A percentile compares a stretch with the other conserved stretches of the same genome.
These are phyloP conservation scores for Neosalanx taihuensis DNA, from an alignment of 2,797 vertebrate genomes.

Conservation along the genomic window DNA sequence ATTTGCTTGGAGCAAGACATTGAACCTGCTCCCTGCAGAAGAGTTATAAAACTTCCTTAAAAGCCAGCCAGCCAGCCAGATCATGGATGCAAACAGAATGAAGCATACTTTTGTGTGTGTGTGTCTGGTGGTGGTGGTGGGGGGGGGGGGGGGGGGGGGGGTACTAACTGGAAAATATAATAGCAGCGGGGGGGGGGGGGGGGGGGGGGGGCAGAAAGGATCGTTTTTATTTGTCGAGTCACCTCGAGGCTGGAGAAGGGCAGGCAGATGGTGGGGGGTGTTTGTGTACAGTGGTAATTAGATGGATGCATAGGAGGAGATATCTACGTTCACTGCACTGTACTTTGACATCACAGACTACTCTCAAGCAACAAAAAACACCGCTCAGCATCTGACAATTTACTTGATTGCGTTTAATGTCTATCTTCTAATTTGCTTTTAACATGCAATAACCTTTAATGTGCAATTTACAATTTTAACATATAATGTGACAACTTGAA, in stretches of 20 bases:
- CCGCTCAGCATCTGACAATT: too few relatives aligned
- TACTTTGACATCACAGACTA: background rate
- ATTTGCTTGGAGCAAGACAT: background rate
- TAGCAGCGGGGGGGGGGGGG: background rate
- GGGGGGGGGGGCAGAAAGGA: background rate
- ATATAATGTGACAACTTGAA: too few relatives aligned
- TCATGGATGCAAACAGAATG: slow-evolving; percentile 23
- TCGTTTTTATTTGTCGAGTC: slow-evolving; percentile 23
- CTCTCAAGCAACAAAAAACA: background rate
- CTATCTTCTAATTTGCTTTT: too few relatives aligned
- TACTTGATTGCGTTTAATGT: too few relatives aligned
- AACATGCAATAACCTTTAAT: too few relatives aligned
- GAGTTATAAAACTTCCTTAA: slow-evolving; percentile 33
- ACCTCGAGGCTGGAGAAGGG: slow-evolving; percentile 6
- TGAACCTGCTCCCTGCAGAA: background rate
- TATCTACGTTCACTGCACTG: background rate
- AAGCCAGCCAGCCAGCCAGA: slow-evolving; percentile 16
- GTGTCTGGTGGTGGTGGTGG: background rate
- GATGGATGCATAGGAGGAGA: too few relatives aligned
- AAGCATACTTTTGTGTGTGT: slow-evolving; percentile 33
- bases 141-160: background rate
- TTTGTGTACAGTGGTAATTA: too few relatives aligned
- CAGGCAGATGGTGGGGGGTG: background rate
- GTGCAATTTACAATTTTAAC: too few relatives aligned
- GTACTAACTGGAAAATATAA: too few relatives aligned